Evolutionary conservation across 2,797 vertebrate genomes (phyloP).

Genomic region (Danio choprae): DNA sequence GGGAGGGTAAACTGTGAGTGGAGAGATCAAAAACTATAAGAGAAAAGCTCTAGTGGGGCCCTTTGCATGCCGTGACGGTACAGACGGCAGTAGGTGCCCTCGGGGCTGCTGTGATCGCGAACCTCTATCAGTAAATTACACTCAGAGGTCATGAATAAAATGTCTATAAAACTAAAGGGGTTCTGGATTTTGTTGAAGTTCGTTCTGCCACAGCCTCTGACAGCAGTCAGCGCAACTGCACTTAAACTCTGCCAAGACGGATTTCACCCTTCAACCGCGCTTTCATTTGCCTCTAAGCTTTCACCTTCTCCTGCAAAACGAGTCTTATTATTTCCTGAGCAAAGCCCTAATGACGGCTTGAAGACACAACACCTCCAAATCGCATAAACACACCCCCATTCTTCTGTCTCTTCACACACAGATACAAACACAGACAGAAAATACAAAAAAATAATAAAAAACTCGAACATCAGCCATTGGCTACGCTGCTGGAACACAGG

Average conservation of each 20-base stretch:
- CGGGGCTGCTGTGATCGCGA: constrained; percentile 33
- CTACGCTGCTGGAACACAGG: constrained; percentile 21
- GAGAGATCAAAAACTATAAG: constrained; percentile 42
- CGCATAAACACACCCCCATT: constrained; percentile 28
- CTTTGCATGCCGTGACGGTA: constrained; percentile 44
- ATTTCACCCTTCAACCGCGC: constrained; percentile 38
- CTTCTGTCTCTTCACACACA: not conserved
- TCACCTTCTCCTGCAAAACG: constrained; percentile 20
- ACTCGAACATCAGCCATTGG: constrained; percentile 27
- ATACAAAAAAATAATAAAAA: not conserved
- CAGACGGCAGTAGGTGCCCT: constrained; percentile 36
- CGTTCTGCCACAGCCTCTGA: constrained; percentile 31
- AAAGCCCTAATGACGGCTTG: constrained; percentile 15
- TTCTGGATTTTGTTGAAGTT: constrained; percentile 42
- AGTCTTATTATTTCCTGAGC: constrained; percentile 24
- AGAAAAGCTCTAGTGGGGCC: constrained; percentile 35
- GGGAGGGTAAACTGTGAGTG: constrained; percentile 36
- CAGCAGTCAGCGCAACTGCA: constrained; percentile 38
- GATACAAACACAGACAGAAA: not conserved
- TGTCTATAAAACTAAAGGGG: constrained; percentile 46
- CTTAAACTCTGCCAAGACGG: constrained; percentile 44
- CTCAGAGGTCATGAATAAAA: constrained; percentile 52
- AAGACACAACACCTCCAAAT: constrained; percentile 27
- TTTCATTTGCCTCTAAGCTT: constrained; percentile 36
- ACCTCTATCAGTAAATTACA: constrained; percentile 47